A percentile compares a stretch with the other conserved stretches of the same genome.
Conservation (phyloP, 2,888 invertebrate genomes). For the Toxonevra muliebris region DNA sequence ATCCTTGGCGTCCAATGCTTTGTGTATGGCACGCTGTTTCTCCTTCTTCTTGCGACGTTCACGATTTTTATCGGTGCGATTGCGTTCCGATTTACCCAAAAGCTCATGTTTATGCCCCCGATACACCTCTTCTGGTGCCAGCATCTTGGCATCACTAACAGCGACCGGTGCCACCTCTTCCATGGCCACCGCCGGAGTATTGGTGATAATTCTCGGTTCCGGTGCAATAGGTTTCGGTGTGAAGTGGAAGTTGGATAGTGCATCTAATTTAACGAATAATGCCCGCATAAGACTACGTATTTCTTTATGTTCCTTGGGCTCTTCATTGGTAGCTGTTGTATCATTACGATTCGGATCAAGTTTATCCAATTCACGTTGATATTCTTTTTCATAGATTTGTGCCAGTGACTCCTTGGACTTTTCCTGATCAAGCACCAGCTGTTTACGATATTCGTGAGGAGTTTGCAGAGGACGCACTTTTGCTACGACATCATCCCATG, state of each 20-base stretch:
- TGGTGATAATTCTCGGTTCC: slow-evolving; percentile 89
- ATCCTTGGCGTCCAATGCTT: slow-evolving; percentile 66
- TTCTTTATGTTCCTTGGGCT: slow-evolving; percentile 80
- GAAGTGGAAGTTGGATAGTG: slow-evolving; percentile 92
- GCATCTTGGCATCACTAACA: slow-evolving; percentile 81
- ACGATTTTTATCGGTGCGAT: slow-evolving; percentile 87
- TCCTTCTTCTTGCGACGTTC: slow-evolving; percentile 88
- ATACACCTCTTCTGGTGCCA: slow-evolving; percentile 93
- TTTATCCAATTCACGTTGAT: slow-evolving; percentile 73
- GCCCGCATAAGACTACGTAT: slow-evolving; percentile 78
- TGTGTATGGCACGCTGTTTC: slow-evolving; percentile 71
- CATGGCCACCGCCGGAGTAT: slow-evolving; percentile 89
- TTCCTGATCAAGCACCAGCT: slow-evolving; percentile 88
- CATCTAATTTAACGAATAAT: slow-evolving; percentile 88
- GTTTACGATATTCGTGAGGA: slow-evolving; percentile 85
- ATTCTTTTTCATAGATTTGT: slow-evolving; percentile 93
- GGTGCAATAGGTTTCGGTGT: slow-evolving; percentile 87
- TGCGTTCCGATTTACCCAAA: slow-evolving; percentile 81
- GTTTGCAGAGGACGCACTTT: slow-evolving; percentile 87
- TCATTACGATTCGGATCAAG: slow-evolving; percentile 47
- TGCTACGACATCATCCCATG: slow-evolving; percentile 92
- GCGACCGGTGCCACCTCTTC: slow-evolving; percentile 95
- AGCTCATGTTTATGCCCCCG: slow-evolving; percentile 67
- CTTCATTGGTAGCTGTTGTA: slow-evolving; percentile 69
- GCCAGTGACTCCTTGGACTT: slow-evolving; percentile 94